Conservation (phyloP, 2,113 vertebrate species). For the Isichthys henryi region DNA sequence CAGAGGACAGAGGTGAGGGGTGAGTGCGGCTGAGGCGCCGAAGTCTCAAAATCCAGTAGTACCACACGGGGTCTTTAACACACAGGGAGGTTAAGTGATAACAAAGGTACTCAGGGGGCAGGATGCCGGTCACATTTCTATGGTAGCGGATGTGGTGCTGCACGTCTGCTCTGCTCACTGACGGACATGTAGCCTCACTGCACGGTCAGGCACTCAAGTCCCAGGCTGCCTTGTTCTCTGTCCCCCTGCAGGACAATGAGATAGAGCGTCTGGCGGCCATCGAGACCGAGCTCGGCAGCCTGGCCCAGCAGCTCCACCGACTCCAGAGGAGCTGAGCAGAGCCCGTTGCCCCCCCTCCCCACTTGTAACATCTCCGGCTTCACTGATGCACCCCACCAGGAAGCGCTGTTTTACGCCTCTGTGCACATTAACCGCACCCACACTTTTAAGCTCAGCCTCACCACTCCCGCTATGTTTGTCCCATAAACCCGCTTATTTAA, state of each 20-base stretch:
- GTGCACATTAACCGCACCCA: conserved; percentile 23
- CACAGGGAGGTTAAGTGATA: not conserved
- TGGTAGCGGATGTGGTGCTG: not conserved
- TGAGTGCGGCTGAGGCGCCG: not conserved
- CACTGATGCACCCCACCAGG: not conserved
- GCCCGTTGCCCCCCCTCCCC: not conserved
- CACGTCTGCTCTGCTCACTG: not conserved
- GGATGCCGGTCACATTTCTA: not conserved
- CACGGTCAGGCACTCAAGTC: not conserved
- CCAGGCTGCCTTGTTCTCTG: not conserved
- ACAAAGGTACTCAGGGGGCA: not conserved
- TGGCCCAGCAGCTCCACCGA: conserved; percentile 80
- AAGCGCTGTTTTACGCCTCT: not conserved
- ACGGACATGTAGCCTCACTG: not conserved
- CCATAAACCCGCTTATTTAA: conserved; percentile 11
- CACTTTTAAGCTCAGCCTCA: not conserved
- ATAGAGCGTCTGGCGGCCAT: conserved; percentile 86
- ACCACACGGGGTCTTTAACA: not conserved
- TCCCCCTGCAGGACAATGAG: conserved; percentile 73
- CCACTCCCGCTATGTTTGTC: not conserved
- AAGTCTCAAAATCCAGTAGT: not conserved
- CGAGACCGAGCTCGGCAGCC: conserved; percentile 84
- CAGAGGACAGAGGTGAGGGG: conserved; percentile 75
- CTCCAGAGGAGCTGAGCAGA: conserved; percentile 61
- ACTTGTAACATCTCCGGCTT: conserved; percentile 15